Base-by-base conservation (phyloP, 2,113 vertebrate species). In the Silurus asotus region DNA sequence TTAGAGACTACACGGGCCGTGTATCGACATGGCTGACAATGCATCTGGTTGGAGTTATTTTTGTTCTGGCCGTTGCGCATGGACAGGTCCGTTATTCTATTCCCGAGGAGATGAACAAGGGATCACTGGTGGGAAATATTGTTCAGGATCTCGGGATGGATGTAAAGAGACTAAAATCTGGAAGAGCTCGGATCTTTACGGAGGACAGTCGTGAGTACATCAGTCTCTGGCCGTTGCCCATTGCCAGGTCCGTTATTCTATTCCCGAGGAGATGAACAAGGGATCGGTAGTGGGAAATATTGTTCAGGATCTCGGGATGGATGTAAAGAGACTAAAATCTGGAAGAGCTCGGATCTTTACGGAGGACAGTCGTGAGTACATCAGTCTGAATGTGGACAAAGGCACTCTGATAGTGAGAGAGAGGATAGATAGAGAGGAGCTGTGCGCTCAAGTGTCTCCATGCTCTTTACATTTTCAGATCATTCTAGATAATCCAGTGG, bases 151-250 rank as follows among this genome's bases (percentile, higher is more conserved):
- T 96, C 87, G 95, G 82, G 5, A 48, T 83, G 53, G 82, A 72
- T 56, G 51, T 83, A 86, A 88, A 70, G 51, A 81, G 93, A 90
- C 15, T 92, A 84, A 89, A 3, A 83, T 89, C 90, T 1, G 92
- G 90, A 0, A 90, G 90, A 1, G 74, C 90, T 8, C 88, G 89
- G 61, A 90, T 94, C 5, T 93, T 96, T 90, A 95, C 95, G 13
- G 92, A 93, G 88, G 93, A 95, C 88, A 94, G 88, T 88, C 91
- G 93, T 88, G 95, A 96, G 87, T 96, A 96, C 91, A 94, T 96
- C n/a, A 90, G 91, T 82, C 86, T 96, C n/a, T n/a, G n/a, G n/a
- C 28, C 28, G 28, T 37, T 37, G 28, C 28, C 1, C 28, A 37
- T 37, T 37, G 28, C 28, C 28, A 37, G 28, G 2, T 37, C 28